Conservation (phyloP, 2,113 vertebrate species). For the Notothenia coriiceps region DNA sequence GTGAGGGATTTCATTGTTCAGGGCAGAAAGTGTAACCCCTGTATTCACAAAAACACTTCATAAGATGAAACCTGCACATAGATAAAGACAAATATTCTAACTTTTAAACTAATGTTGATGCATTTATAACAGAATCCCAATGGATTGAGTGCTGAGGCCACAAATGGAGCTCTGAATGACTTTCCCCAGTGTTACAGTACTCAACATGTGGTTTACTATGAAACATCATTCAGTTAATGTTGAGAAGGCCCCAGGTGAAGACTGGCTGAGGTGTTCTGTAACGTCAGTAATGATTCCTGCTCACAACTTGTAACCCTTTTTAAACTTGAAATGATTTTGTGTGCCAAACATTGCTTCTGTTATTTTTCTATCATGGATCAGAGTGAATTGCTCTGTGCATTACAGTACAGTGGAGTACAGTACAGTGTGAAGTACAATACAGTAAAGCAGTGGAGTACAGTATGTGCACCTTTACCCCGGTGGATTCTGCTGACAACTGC, state of each 20-base stretch:
- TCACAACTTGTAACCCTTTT: background rate
- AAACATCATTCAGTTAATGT: background rate
- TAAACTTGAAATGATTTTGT: conserved; percentile 34
- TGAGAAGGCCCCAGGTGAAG: background rate
- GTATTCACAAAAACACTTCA: background rate
- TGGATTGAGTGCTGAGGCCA: background rate
- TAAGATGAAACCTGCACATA: background rate
- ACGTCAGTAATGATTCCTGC: background rate
- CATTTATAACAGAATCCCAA: no score
- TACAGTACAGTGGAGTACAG: background rate
- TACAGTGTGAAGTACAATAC: no score
- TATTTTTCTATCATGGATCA: background rate
- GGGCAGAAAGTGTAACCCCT: background rate
- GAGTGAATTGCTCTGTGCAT: conserved; percentile 23
- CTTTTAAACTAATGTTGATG: no score
- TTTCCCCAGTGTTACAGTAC: background rate
- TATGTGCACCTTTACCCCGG: background rate
- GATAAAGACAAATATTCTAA: no score
- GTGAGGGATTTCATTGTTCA: no score
- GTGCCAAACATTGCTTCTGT: conserved; percentile 57
- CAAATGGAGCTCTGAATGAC: background rate
- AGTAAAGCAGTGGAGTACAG: no score
- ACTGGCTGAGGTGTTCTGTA: background rate
- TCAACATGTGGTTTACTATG: background rate
- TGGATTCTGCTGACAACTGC: conserved; percentile 22